Evolutionary conservation across 2,797 vertebrate genomes (phyloP), one percentile per base, ranked within the genome.

Genomic region (Emydoidea blandingii): DNA sequence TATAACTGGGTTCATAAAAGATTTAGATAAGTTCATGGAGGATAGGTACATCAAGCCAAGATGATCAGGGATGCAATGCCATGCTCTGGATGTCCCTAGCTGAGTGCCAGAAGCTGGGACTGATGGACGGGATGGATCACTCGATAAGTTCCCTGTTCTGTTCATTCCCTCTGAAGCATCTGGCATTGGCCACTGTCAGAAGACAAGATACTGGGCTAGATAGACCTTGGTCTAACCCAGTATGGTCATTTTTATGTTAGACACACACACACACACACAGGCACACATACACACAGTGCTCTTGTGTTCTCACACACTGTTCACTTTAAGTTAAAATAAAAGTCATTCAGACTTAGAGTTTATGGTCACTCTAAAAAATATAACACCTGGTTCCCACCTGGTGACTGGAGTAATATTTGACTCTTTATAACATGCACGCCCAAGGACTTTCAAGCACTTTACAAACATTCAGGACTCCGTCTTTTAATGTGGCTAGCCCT

Each of bases 401-500:
- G 9, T 19, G 82, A n/a, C 72, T 27, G 65, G 23, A 12, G 52
- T 25, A 50, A 34, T 56, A 72, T 81, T 47, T n/a, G 34, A 25
- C 19, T 57, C 81, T 3, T 57, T 29, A 4, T 1, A 44, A 52
- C 31, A 57, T 79, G 23, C n/a, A 25, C 0, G 0, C 16, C 31
- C 0, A 4, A 86, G 85, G 85, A 31, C 79, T 81, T 79, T 62
- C 65, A 85, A 52, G 34, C 29, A 0, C 44, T 59, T 79, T 79
- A 50, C 72, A 88, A 59, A 29, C 27, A n/a, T 41, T 79, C 15
- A 8, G 41, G 41, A 68, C 0, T 0, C 41, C 23, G 52, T 3
- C 85, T 81, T 94, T 15, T 34, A 65, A 4, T 3, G 0, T 31
- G 49, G 49, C 47, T 74, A 82, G 27, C 57, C 82, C 79, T 83